phyloP scores from a whole-genome alignment of 2,797 vertebrate genomes.

The Platyrinchus mystaceus region DNA sequence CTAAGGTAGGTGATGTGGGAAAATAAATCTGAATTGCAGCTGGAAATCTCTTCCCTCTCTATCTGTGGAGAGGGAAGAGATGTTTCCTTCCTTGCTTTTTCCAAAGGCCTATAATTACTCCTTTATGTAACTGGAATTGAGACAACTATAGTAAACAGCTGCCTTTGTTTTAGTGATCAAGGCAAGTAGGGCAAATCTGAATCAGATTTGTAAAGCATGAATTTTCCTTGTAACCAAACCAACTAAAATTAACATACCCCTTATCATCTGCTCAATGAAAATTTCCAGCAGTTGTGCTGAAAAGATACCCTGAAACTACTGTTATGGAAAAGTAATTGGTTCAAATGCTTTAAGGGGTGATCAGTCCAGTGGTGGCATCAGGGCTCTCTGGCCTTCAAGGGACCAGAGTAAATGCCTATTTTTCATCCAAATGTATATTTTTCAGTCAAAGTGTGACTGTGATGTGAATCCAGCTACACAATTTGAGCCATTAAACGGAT shows the following conservation, averaged over 20 bases:
- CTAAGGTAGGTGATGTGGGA: slow-evolving; percentile 9
- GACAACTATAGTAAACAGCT: slow-evolving; percentile 62
- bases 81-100: slow-evolving; percentile 47
- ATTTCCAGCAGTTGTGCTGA: neutral
- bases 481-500: neutral
- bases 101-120: slow-evolving; percentile 65
- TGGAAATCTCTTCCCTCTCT: slow-evolving; percentile 20
- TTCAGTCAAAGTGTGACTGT: neutral
- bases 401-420: neutral
- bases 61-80: too few species aligned
- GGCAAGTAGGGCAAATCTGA: slow-evolving; percentile 65
- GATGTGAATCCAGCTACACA: neutral
- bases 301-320: slow-evolving; percentile 30
- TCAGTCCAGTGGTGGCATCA: neutral
- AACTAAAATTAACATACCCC: slow-evolving; percentile 52
- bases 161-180: slow-evolving; percentile 67
- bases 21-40: slow-evolving; percentile 52
- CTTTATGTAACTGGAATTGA: slow-evolving; percentile 62
- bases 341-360: neutral
- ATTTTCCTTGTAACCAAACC: slow-evolving; percentile 65
- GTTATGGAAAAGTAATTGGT: neutral
- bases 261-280: slow-evolving; percentile 45
- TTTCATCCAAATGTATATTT: neutral
- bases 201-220: slow-evolving; percentile 68
- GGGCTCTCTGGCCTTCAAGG: neutral